Conservation (phyloP, 2,888 invertebrate species). For the Leucania comma region DNA sequence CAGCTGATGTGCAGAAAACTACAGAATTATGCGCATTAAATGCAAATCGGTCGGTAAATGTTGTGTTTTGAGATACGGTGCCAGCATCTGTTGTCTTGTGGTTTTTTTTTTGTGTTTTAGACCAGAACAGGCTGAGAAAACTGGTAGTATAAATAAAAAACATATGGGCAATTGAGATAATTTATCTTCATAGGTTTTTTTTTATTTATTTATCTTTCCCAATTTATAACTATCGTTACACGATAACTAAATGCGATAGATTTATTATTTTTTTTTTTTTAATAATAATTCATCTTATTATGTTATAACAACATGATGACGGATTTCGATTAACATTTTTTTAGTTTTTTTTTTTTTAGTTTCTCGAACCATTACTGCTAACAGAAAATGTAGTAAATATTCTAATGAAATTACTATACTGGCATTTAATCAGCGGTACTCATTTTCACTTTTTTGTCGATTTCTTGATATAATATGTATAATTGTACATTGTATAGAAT, state of each 20-base stretch:
- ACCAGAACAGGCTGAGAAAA: not conserved
- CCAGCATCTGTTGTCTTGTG: constrained; percentile 24
- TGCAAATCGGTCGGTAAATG: constrained; percentile 29
- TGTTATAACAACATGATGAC: too few relatives aligned
- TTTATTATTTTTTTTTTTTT: too few relatives aligned
- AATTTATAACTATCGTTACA: too few relatives aligned
- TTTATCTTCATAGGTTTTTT: not conserved
- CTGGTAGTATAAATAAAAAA: not conserved
- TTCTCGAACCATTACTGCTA: too few relatives aligned
- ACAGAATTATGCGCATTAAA: constrained; percentile 34
- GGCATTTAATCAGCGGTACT: not conserved
- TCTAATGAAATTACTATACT: too few relatives aligned
- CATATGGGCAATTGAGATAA: not conserved
- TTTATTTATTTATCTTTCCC: too few relatives aligned
- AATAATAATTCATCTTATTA: too few relatives aligned
- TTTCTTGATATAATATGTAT: not conserved
- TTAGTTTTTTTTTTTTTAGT: too few relatives aligned
- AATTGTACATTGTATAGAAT: not conserved
- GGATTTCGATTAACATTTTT: not conserved
- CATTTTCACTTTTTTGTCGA: not conserved
- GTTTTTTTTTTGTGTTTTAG: not conserved
- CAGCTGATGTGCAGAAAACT: constrained; percentile 32
- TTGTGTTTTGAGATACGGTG: not conserved
- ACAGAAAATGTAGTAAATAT: too few relatives aligned
- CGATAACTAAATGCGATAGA: too few relatives aligned